Evolutionary conservation across 2,888 invertebrate species (phyloP).

Genomic region (Athrips mouffetella): DNA sequence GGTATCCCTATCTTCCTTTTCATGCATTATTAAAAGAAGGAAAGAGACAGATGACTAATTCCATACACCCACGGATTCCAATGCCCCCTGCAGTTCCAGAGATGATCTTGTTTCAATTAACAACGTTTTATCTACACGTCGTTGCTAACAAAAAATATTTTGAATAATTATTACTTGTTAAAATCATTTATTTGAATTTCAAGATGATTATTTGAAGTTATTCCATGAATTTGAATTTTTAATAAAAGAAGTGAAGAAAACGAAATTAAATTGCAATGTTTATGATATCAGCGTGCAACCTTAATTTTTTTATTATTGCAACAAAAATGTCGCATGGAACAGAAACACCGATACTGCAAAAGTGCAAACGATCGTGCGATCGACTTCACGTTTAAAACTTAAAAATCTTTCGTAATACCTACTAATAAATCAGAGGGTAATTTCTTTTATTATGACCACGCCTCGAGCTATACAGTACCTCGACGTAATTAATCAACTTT

Average conservation of each 20-base stretch:
- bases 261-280: background rate
- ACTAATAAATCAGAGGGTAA: constrained; percentile 19
- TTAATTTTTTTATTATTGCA: constrained; percentile 4
- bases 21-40: constrained; percentile 26
- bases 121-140: constrained; percentile 36
- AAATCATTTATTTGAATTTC: background rate
- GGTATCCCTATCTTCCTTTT: constrained; percentile 34
- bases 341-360: background rate
- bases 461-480: constrained; percentile 23
- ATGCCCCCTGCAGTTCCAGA: constrained; percentile 47
- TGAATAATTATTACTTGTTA: background rate
- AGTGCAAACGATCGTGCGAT: constrained; percentile 4
- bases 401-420: constrained; percentile 18
- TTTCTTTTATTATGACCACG: constrained; percentile 22
- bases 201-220: background rate
- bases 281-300: background rate
- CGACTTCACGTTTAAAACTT: constrained; percentile 6
- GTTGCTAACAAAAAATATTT: constrained; percentile 3
- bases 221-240: background rate
- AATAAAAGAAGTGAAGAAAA: background rate
- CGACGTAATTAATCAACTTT: constrained; percentile 24
- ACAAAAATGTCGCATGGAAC: background rate
- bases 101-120: constrained; percentile 65
- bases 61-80: constrained; percentile 49
- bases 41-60: constrained; percentile 38